A percentile compares a stretch with the other conserved stretches of the same genome.
Evolutionary conservation across 2,797 vertebrate species (phyloP).

Genomic region (Taenioides sp.): DNA sequence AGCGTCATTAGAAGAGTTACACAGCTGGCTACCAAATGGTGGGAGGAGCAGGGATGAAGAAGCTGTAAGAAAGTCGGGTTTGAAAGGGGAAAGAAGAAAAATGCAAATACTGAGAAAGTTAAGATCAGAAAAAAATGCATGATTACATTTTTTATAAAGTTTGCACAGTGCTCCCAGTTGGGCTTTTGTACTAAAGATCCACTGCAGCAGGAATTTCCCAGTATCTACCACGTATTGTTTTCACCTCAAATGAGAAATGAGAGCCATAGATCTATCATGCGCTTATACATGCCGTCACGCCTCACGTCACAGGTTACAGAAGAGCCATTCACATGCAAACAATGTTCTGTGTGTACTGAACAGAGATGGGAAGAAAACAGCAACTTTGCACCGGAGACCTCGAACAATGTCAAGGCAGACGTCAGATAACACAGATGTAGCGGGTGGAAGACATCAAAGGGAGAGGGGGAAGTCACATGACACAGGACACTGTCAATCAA

Average conservation of each 20-base stretch:
- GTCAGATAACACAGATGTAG: constrained; percentile 56
- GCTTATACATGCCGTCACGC: constrained; percentile 44
- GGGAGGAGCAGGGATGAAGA: constrained; percentile 39
- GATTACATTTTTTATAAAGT: not conserved
- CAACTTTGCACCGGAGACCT: constrained; percentile 57
- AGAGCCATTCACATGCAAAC: constrained; percentile 74
- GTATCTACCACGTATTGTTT: constrained; percentile 32
- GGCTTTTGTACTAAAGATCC: constrained; percentile 24
- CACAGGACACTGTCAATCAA: constrained; percentile 55
- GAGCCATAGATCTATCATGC: not conserved
- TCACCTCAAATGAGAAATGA: constrained; percentile 42
- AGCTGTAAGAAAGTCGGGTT: constrained; percentile 31
- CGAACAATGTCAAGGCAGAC: constrained; percentile 51
- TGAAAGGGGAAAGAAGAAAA: constrained; percentile 34
- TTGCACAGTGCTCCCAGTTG: constrained; percentile 22
- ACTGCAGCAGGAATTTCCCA: constrained; percentile 37
- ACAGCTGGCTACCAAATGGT: constrained; percentile 66
- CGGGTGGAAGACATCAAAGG: constrained; percentile 45
- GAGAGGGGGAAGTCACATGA: constrained; percentile 27
- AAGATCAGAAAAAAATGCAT: constrained; percentile 31
- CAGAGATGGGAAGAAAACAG: constrained; percentile 54
- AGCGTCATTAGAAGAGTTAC: constrained; percentile 73
- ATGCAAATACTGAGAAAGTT: constrained; percentile 31
- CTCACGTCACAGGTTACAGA: constrained; percentile 60
- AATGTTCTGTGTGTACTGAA: constrained; percentile 44